Percentiles rank a stretch among this genome's conserved stretches.
phyloP scores from a whole-genome alignment of 1,140 invertebrate genomes.

The Heliconius melpomene region DNA sequence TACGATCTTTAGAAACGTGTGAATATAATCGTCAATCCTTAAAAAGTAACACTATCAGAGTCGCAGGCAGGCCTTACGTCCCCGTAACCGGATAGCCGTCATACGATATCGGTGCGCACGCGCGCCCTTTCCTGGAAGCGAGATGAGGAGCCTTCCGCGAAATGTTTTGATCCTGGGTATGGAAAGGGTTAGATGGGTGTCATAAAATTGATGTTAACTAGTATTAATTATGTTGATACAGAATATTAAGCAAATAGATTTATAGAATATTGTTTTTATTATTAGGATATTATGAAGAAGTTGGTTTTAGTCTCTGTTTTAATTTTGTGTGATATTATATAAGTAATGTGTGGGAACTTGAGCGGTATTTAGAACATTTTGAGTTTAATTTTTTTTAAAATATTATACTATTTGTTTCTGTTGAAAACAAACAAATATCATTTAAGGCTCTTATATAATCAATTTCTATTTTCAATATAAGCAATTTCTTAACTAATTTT shows the following conservation, averaged over 20 bases:
- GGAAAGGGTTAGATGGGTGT: slow-evolving; percentile 18
- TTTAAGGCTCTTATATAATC: too few species aligned
- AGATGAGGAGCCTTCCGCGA: slow-evolving; percentile 29
- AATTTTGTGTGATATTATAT: too few species aligned
- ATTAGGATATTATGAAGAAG: too few species aligned
- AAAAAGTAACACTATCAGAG: not conserved
- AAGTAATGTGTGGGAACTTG: too few species aligned
- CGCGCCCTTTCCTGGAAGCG: slow-evolving; percentile 29
- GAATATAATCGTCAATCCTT: not conserved
- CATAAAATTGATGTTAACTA: slow-evolving; percentile 8
- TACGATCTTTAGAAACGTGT: not conserved
- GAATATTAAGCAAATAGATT: not conserved
- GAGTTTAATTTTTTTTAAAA: too few species aligned
- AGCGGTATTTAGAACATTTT: too few species aligned
- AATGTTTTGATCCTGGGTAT: slow-evolving; percentile 22
- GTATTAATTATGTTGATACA: not conserved
- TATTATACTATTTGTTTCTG: too few species aligned
- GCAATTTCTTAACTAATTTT: too few species aligned
- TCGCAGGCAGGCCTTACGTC: slow-evolving; percentile 3
- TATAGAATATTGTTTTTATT: too few species aligned
- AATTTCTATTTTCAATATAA: too few species aligned
- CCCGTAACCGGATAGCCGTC: slow-evolving; percentile 30
- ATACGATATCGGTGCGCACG: slow-evolving; percentile 27
- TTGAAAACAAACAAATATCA: too few species aligned
- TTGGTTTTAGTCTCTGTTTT: too few species aligned